Evolutionary conservation across 2,113 vertebrate genomes (phyloP).

Genomic region (Pteronura brasiliensis): DNA sequence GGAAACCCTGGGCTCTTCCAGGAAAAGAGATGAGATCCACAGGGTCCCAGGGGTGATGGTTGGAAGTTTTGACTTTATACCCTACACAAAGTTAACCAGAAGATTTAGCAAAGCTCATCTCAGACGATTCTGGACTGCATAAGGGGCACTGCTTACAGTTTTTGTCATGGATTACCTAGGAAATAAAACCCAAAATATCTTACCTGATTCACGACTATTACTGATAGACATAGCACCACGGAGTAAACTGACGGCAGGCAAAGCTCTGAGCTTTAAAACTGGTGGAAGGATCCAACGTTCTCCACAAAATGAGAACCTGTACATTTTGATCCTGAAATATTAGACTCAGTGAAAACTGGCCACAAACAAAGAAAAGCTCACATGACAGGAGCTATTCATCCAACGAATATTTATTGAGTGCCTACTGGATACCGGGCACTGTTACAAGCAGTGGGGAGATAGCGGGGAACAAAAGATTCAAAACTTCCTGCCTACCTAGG

Average conservation of each 20-base stretch:
- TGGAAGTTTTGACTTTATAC: neutral
- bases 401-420: neutral
- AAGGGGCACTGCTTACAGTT: neutral
- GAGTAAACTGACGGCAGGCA: neutral
- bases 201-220: neutral
- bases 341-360: neutral
- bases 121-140: neutral
- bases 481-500: neutral
- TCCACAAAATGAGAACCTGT: neutral
- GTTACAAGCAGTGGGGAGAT: neutral
- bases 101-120: neutral
- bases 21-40: neutral
- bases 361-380: neutral
- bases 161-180: neutral
- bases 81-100: neutral
- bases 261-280: neutral
- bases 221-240: neutral
- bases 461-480: neutral
- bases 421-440: neutral
- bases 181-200: neutral
- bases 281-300: neutral
- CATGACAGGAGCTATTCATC: neutral
- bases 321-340: neutral
- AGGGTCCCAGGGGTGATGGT: neutral
- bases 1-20: neutral